Conservation (phyloP, 2,888 invertebrate genomes). For the Diarsia rubi region DNA sequence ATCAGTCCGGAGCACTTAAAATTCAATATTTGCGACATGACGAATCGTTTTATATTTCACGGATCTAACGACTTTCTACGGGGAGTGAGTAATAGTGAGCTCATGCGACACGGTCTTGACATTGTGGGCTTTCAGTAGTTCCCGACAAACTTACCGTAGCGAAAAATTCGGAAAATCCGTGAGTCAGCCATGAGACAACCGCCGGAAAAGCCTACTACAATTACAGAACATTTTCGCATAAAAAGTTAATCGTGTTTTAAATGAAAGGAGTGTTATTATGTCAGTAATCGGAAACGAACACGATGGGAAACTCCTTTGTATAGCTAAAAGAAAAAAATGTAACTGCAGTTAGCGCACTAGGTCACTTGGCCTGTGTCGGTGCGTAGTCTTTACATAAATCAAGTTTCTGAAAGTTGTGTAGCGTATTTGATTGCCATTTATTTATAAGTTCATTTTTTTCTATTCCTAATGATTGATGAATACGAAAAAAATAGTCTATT, state of each 20-base stretch:
- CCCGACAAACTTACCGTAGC: constrained; percentile 52
- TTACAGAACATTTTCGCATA: constrained; percentile 77
- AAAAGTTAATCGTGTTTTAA: constrained; percentile 72
- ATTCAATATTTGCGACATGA: constrained; percentile 73
- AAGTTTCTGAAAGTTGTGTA: constrained; percentile 32
- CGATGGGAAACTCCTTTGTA: constrained; percentile 79
- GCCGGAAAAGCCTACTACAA: constrained; percentile 85
- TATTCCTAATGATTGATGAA: no score
- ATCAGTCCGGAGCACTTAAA: constrained; percentile 69
- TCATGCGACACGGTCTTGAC: constrained; percentile 74
- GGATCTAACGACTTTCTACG: constrained; percentile 80
- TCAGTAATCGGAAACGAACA: constrained; percentile 69
- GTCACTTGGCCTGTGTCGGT: constrained; percentile 29
- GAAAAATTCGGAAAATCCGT: constrained; percentile 88
- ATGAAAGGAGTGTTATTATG: constrained; percentile 83
- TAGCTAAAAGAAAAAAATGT: constrained; percentile 41
- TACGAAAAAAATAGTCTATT: background rate
- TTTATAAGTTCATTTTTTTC: background rate
- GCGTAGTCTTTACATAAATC: constrained; percentile 52
- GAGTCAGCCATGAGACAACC: constrained; percentile 83
- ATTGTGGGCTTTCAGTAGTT: constrained; percentile 83
- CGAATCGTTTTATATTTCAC: constrained; percentile 75
- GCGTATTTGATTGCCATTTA: background rate
- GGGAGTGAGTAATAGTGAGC: constrained; percentile 82
- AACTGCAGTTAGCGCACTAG: constrained; percentile 31